phyloP scores from a whole-genome alignment of 1,140 invertebrate genomes.

The Tetraneura akinire region DNA sequence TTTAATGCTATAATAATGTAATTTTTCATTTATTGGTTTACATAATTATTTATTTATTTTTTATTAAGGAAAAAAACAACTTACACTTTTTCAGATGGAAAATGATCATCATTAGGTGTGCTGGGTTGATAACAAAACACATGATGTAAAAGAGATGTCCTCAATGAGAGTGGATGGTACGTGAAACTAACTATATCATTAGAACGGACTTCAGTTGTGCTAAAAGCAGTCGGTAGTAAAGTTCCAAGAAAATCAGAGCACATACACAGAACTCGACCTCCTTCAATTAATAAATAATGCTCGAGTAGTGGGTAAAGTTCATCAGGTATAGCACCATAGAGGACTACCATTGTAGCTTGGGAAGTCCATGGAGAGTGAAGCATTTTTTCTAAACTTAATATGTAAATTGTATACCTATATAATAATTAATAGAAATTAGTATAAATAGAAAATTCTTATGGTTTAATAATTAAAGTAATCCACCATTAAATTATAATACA shows the following conservation, averaged over 20 bases:
- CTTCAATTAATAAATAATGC: conserved; percentile 69
- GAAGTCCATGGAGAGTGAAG: conserved; percentile 70
- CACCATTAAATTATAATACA: no score
- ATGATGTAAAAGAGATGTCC: conserved; percentile 81
- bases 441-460: background rate
- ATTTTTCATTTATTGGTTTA: background rate
- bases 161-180: conserved; percentile 76
- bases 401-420: conserved; percentile 74
- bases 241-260: conserved; percentile 80
- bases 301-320: conserved; percentile 68
- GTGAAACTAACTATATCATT: conserved; percentile 80
- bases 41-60: background rate
- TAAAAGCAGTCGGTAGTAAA: conserved; percentile 72
- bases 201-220: conserved; percentile 79
- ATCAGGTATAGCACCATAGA: conserved; percentile 73
- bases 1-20: background rate
- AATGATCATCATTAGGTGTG: conserved; percentile 67
- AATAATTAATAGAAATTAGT: background rate
- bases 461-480: background rate
- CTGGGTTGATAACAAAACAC: conserved; percentile 85
- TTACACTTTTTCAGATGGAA: conserved; percentile 65
- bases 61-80: background rate
- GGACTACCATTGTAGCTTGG: conserved; percentile 72
- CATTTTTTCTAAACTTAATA: conserved; percentile 67
- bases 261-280: conserved; percentile 77